Conservation (phyloP, 2,113 vertebrate genomes). For the Hypocryptadius cinnamomeus region DNA sequence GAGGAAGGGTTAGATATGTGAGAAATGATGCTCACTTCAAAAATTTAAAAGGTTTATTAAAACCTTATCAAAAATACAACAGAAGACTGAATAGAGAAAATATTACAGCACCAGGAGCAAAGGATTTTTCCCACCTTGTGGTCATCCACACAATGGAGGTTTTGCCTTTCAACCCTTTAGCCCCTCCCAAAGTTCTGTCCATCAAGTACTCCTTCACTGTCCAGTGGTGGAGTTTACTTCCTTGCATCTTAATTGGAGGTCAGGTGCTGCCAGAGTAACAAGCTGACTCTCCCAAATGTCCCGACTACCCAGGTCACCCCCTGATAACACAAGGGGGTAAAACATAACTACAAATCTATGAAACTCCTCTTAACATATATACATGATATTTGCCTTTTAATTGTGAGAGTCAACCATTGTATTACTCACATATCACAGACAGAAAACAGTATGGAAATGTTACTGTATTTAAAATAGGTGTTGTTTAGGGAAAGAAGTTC, state of each 20-base stretch:
- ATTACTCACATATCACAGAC: neutral
- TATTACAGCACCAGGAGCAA: neutral
- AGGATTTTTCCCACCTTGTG: neutral
- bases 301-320: neutral
- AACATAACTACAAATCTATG: neutral
- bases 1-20: neutral
- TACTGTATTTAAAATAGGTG: neutral
- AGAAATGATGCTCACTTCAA: neutral
- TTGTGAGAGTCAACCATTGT: neutral
- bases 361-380: neutral
- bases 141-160: neutral
- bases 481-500: neutral
- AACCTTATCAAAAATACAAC: neutral
- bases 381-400: neutral
- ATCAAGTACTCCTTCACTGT: neutral
- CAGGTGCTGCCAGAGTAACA: neutral
- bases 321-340: neutral
- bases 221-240: neutral
- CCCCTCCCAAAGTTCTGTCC: neutral
- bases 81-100: neutral
- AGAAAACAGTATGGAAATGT: neutral
- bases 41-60: neutral
- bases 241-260: neutral
- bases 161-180: neutral
- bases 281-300: neutral